phyloP scores from a whole-genome alignment of 1,140 invertebrate species.

The Andrena cerasifolii region DNA sequence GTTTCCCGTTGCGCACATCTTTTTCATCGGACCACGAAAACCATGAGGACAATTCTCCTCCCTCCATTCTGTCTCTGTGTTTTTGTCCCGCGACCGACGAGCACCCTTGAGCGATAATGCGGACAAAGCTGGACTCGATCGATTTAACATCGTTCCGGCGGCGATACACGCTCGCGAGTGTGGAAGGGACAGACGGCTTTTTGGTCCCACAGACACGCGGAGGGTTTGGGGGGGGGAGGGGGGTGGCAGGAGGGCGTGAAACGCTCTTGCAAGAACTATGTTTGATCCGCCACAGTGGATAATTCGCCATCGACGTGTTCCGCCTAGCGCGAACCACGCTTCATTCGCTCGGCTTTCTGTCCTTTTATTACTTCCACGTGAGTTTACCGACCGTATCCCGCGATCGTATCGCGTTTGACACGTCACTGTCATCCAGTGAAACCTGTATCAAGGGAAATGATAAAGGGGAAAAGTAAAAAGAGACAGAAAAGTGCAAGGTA shows the following conservation, averaged over 20 bases:
- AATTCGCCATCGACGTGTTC: constrained; percentile 57
- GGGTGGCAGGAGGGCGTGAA: constrained; percentile 57
- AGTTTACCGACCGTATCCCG: constrained; percentile 21
- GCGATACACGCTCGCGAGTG: constrained; percentile 37
- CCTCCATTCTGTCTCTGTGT: neutral
- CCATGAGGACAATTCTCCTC: too few relatives aligned
- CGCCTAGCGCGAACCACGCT: constrained; percentile 43
- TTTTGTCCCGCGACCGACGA: neutral
- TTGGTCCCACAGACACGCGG: constrained; percentile 39
- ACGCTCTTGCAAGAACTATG: constrained; percentile 49
- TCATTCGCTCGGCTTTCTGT: constrained; percentile 33
- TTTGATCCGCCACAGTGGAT: constrained; percentile 60
- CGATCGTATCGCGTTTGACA: neutral
- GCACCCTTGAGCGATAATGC: constrained; percentile 47
- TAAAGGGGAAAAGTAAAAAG: neutral
- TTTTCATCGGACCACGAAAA: too few relatives aligned
- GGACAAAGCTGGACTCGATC: constrained; percentile 52
- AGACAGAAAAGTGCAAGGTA: neutral
- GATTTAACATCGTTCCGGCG: constrained; percentile 55
- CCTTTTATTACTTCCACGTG: constrained; percentile 31
- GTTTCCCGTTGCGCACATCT: neutral
- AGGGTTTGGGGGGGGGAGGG: too few relatives aligned
- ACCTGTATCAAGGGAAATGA: neutral
- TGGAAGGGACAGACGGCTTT: constrained; percentile 53
- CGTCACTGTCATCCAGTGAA: neutral